Evolutionary conservation across 2,888 invertebrate genomes (phyloP), one percentile per base, ranked within the genome.

Genomic region (Phaonia tiefii): DNA sequence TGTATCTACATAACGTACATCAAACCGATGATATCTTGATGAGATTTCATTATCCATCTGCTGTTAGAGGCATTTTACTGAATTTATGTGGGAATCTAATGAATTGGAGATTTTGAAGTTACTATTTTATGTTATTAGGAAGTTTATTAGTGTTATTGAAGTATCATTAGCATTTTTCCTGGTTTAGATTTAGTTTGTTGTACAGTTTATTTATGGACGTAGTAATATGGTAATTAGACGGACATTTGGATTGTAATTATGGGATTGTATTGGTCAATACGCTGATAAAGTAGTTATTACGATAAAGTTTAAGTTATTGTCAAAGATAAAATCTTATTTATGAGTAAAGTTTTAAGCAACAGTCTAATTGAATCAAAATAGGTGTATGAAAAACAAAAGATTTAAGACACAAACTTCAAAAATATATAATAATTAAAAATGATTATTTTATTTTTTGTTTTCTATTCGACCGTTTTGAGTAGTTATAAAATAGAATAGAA

Each of bases 81-180:
- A 20, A 63, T 63, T 63, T 63, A 42, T 63, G 63, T 63, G 63
- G 63, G 63, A 63, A 63, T 63, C 63, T 31, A 39, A 42, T 39
- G 22, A 15, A 11, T 63, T 22, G 0, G 13, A 1, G 42, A 11
- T 22, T 42, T 39, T 42, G 3, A 17, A 39, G 4, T 60, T 60
- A 4, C 20, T 5, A 51, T 39, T 63, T 63, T 42, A 63, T 22
- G 42, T 2, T 11, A 39, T 39, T 63, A 63, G 63, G 63, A 63
- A 63, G 42, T 63, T 20, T 13, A 17, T 39, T 31, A 5, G 3
- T 60, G 37, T 39, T 60, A 25, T 54, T 54, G 49, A 22, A 49
- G 49, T 15, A 39, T 15, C 17, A 58, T 58, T 20, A 11, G 31
- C 22, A 31, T 26, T 60, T 51, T 22, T 22, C n/a, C n/a, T n/a